These are phyloP conservation scores for Rousettus madagascariensis DNA, from an alignment of 2,797 vertebrate genomes.

Conservation along the genomic window DNA sequence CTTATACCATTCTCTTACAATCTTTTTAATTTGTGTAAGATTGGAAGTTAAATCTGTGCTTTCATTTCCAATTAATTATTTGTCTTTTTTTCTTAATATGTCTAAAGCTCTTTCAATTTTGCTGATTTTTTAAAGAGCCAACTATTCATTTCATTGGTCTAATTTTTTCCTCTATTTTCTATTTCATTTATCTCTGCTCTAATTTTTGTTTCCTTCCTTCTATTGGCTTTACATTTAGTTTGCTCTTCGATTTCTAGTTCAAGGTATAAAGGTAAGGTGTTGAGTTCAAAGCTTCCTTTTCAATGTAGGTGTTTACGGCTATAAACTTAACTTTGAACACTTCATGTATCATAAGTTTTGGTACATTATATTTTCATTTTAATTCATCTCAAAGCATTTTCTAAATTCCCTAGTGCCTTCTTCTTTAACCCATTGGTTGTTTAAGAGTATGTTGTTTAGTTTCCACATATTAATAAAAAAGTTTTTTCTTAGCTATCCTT, in stretches of 20 bases:
- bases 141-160: neutral
- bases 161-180: neutral
- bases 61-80: neutral
- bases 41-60: neutral
- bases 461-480: neutral
- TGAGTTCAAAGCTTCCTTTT: conserved; percentile 36
- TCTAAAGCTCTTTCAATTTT: conserved; percentile 11
- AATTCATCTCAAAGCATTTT: conserved; percentile 15
- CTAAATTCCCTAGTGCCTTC: neutral
- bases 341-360: neutral
- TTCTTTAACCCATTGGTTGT: neutral
- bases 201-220: neutral
- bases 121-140: neutral
- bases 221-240: neutral
- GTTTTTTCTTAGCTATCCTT: neutral
- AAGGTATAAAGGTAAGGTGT: neutral
- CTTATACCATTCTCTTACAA: neutral
- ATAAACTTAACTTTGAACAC: neutral
- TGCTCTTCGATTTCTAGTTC: neutral
- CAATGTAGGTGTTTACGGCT: neutral
- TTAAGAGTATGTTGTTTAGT: neutral
- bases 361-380: conserved; percentile 25
- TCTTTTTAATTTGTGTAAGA: neutral
- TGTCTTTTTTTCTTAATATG: neutral
- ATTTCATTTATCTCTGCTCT: neutral